A percentile compares a stretch with the other conserved stretches of the same genome.
phyloP scores from a whole-genome alignment of 2,113 vertebrate species.

The Mormyrus lacerda region DNA sequence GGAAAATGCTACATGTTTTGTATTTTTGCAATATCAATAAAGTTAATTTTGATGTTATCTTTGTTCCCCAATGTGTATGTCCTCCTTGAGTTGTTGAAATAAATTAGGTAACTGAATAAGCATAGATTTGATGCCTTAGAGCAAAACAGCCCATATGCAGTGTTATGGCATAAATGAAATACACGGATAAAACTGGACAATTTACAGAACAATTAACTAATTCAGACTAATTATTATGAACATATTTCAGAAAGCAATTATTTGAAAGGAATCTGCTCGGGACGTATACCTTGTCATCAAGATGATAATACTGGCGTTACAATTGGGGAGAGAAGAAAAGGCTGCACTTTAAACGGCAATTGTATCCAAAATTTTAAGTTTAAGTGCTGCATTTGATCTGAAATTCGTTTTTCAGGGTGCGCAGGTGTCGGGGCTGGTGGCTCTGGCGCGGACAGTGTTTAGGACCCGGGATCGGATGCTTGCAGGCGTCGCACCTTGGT shows the following conservation, averaged over 20 bases:
- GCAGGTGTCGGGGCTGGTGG: neutral
- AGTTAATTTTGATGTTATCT: neutral
- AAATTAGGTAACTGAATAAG: neutral
- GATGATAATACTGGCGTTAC: neutral
- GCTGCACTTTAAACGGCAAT: neutral
- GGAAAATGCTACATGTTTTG: neutral
- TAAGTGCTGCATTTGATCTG: neutral
- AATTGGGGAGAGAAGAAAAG: neutral
- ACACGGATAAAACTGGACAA: neutral
- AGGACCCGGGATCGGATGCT: slow-evolving; percentile 31
- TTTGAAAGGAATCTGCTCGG: neutral
- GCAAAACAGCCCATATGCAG: neutral
- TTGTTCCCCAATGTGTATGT: neutral
- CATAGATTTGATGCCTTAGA: neutral
- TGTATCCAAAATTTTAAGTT: neutral
- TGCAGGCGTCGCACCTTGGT: slow-evolving; percentile 15
- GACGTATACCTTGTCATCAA: neutral
- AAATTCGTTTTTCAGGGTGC: neutral
- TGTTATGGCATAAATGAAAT: neutral
- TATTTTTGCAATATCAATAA: neutral
- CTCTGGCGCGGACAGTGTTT: slow-evolving; percentile 18
- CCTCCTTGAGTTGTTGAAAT: neutral
- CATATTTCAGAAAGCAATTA: neutral
- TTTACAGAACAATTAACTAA: neutral
- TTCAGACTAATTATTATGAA: neutral